Conservation (phyloP, 2,888 invertebrate species). For the Thera britannica region DNA sequence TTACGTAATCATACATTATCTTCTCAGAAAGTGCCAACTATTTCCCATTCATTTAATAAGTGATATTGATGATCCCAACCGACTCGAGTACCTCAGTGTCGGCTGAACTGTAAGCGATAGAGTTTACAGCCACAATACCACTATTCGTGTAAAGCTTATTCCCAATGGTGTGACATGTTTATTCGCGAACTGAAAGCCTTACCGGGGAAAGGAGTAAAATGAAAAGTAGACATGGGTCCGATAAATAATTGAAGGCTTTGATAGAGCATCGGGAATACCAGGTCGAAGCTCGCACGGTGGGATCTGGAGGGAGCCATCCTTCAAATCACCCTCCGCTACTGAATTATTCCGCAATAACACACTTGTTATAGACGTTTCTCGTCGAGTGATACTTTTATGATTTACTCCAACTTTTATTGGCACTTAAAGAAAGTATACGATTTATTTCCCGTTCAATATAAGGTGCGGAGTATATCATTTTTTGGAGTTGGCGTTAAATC, state of each 20-base stretch:
- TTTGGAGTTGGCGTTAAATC: slow-evolving; percentile 71
- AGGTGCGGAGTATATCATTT: slow-evolving; percentile 81
- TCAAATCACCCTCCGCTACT: slow-evolving; percentile 80
- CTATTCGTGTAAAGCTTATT: slow-evolving; percentile 68
- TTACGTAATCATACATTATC: slow-evolving; percentile 3
- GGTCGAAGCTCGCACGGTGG: slow-evolving; percentile 60
- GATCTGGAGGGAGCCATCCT: slow-evolving; percentile 80
- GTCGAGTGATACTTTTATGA: slow-evolving; percentile 84
- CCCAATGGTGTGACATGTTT: slow-evolving; percentile 76
- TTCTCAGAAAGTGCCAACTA: neutral
- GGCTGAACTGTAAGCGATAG: slow-evolving; percentile 55
- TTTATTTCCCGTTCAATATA: slow-evolving; percentile 83
- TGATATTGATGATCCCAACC: slow-evolving; percentile 28
- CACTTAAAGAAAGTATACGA: slow-evolving; percentile 84
- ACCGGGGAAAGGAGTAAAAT: slow-evolving; percentile 79
- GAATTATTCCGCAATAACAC: slow-evolving; percentile 85
- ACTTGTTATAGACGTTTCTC: slow-evolving; percentile 84
- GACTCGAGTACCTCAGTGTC: slow-evolving; percentile 65
- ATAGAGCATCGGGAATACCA: slow-evolving; percentile 80
- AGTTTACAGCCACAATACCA: slow-evolving; percentile 65
- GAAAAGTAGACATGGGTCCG: slow-evolving; percentile 84
- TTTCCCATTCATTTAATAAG: slow-evolving; percentile 22
- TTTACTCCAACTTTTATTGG: slow-evolving; percentile 85
- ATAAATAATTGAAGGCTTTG: slow-evolving; percentile 84
- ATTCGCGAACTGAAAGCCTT: slow-evolving; percentile 72